These are phyloP conservation scores for Thermophis baileyi DNA, from an alignment of 2,113 vertebrate species.

Conservation along the genomic window DNA sequence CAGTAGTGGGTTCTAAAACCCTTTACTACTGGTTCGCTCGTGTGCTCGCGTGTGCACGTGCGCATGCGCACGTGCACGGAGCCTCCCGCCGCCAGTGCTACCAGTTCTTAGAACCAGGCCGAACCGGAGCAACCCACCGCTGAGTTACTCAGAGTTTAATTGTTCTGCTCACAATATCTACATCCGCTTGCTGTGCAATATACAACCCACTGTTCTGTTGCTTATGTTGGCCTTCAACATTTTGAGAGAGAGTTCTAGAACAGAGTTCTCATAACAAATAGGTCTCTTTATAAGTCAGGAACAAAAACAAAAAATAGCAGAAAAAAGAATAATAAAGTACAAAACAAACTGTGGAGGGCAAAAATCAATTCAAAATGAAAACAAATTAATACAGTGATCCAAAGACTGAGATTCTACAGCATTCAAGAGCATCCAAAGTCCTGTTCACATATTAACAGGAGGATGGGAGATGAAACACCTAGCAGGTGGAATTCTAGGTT, in stretches of 20 bases:
- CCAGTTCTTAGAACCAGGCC: too few species aligned
- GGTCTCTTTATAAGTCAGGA: neutral
- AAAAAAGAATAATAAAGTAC: neutral
- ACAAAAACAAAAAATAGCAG: neutral
- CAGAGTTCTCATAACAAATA: neutral
- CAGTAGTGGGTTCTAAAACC: too few species aligned
- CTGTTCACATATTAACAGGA: neutral
- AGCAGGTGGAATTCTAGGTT: neutral
- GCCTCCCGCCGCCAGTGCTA: too few species aligned
- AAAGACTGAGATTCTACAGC: neutral
- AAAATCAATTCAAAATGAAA: neutral
- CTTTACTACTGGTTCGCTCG: too few species aligned
- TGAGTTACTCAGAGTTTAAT: neutral
- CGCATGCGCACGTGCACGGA: too few species aligned
- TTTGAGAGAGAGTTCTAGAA: neutral
- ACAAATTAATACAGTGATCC: neutral
- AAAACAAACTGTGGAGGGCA: neutral
- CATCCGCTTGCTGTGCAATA: neutral
- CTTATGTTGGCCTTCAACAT: neutral
- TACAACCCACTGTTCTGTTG: neutral
- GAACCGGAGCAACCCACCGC: too few species aligned
- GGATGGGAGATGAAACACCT: neutral
- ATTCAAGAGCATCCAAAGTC: neutral
- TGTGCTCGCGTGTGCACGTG: too few species aligned
- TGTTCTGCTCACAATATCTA: neutral